Evolutionary conservation across 2,797 vertebrate species (phyloP).

Genomic region (Hipposideros larvatus): DNA sequence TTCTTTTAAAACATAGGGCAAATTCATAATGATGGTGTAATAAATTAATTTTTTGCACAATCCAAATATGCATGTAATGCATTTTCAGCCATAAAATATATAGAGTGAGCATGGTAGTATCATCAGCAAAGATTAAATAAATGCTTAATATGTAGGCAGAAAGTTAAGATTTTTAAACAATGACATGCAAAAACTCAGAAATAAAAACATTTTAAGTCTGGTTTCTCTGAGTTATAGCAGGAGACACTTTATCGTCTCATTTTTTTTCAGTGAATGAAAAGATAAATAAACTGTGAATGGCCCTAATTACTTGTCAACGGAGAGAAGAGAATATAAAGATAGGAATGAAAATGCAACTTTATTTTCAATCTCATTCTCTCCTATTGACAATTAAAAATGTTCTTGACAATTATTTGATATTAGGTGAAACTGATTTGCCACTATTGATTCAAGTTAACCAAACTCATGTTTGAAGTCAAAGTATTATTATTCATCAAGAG

Average conservation of each 20-base stretch:
- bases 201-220: not conserved
- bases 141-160: not conserved
- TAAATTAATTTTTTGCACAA: not conserved
- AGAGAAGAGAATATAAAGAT: not conserved
- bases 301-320: constrained; percentile 38
- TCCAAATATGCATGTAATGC: not conserved
- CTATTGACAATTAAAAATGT: not conserved
- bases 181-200: not conserved
- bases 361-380: constrained; percentile 5
- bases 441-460: constrained; percentile 18
- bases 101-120: not conserved
- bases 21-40: not conserved
- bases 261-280: not conserved
- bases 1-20: not conserved
- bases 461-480: not conserved
- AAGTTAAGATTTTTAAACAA: not conserved
- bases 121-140: not conserved
- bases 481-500: not conserved
- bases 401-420: constrained; percentile 39
- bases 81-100: not conserved
- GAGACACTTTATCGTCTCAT: not conserved
- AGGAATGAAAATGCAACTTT: not conserved
- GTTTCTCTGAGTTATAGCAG: not conserved
- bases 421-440: not conserved
- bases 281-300: not conserved